Base-by-base conservation (phyloP, 35 echinoderm and acorn worm species). In the Diadema setosum region DNA sequence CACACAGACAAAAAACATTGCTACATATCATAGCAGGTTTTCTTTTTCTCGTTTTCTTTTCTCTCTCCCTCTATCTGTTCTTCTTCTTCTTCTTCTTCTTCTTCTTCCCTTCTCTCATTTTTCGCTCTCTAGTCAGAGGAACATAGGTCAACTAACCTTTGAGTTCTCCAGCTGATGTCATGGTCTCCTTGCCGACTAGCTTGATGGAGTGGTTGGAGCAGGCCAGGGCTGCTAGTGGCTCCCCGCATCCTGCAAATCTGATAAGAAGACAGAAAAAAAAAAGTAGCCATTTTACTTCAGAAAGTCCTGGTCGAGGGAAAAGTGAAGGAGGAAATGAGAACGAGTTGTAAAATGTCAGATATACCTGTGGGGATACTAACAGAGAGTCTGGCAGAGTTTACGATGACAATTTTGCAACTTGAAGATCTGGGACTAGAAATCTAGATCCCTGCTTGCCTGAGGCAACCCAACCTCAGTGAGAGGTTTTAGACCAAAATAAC, bases 161-260 rank as follows among this genome's bases (percentile, higher is more conserved):
- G 21, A 78, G 73, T 78, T 78, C 27, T 0, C 73, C 73, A 17
- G n/a, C 11, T 20, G 73, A 78, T 78, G 73, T 41, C 73, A 78
- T 78, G 15, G 73, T 43, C 11, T 78, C 73, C 40, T 44, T 78
- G 40, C 73, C 73, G 9, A 78, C 73, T 6, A 78, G 20, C 37
- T 44, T 39, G 11, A 78, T 78, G 34, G 40, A 41, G 44, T 78
- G 33, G 44, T 78, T 41, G 24, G 73, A 78, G 40, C 73, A 78
- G 11, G 37, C 73, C 35, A 43, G 29, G 1, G 73, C 73, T 39
- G 37, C 44, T 4, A 78, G 20, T 0, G 73, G 73, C 40, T 78
- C 73, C 2, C 73, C 73, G 44, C 73, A 78, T 78, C 73, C 27
- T 44, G 73, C 73, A 78, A 78, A 78, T 36, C 73, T 78, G 37